These are phyloP conservation scores for Papilio machaon DNA, from an alignment of 1,140 invertebrate genomes.

Conservation along the genomic window DNA sequence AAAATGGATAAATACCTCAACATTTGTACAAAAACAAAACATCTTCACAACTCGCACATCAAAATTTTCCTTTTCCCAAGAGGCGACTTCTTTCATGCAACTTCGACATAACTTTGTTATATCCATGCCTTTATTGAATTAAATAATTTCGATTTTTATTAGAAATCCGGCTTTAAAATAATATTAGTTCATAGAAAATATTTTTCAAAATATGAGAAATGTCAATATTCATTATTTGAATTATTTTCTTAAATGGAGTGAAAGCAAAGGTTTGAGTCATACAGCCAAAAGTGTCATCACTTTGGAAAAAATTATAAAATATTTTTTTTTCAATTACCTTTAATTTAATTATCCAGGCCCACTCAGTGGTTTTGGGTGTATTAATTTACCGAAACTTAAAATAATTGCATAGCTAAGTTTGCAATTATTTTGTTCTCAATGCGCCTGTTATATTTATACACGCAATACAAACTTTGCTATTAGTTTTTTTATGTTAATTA, in stretches of 20 bases:
- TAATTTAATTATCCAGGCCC: neutral
- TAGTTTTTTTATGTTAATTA: neutral
- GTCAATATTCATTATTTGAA: neutral
- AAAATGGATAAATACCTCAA: constrained; percentile 55
- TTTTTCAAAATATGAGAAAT: neutral
- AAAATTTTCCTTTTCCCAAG: constrained; percentile 67
- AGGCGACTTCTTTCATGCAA: constrained; percentile 72
- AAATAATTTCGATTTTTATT: neutral
- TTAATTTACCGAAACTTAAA: neutral
- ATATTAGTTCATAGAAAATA: neutral
- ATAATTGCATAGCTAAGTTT: neutral
- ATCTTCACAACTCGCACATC: constrained; percentile 61
- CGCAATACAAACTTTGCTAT: neutral
- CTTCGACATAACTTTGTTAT: constrained; percentile 66
- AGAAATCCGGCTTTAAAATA: constrained; percentile 5
- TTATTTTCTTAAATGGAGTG: neutral
- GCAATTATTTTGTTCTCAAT: neutral
- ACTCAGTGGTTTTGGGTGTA: neutral
- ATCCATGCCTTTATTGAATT: constrained; percentile 50
- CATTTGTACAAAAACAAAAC: constrained; percentile 75
- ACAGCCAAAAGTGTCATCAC: neutral
- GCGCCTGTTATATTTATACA: neutral
- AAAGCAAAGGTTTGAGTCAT: neutral
- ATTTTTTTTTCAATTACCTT: neutral
- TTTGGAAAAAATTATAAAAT: neutral